Evolutionary conservation across 2,888 invertebrate species (phyloP).

Genomic region (Patella caerulea): DNA sequence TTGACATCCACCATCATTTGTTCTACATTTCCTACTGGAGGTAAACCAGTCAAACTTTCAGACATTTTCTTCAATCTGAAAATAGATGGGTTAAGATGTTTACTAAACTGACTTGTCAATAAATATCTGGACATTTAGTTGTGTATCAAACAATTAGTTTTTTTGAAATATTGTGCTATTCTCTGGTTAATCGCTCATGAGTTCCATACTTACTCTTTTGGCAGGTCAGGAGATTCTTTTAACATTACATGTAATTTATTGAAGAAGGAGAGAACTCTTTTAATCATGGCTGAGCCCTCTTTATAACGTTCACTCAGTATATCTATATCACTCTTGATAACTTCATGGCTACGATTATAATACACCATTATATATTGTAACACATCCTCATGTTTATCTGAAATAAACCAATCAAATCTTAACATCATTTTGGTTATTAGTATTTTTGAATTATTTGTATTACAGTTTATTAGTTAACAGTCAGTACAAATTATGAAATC

Average conservation of each 20-base stretch:
- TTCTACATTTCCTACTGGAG: conserved; percentile 3
- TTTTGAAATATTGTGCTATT: too few species aligned
- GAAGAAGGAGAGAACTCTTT: conserved; percentile 26
- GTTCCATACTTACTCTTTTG: conserved; percentile 15
- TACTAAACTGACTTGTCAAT: too few species aligned
- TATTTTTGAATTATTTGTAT: too few species aligned
- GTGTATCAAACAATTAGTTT: too few species aligned
- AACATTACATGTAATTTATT: conserved; percentile 19
- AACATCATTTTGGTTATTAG: too few species aligned
- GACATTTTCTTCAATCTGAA: too few species aligned
- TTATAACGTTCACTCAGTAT: conserved; percentile 15
- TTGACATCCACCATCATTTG: conserved; percentile 21
- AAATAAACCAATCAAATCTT: neutral
- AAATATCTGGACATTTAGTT: too few species aligned
- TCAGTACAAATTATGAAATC: too few species aligned
- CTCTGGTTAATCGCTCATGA: too few species aligned
- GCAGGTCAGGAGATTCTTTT: conserved; percentile 20
- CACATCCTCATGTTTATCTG: conserved; percentile 20
- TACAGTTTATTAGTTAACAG: too few species aligned
- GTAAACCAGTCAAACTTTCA: neutral
- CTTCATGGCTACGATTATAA: conserved; percentile 5
- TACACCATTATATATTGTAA: conserved; percentile 9
- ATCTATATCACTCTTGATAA: conserved; percentile 11
- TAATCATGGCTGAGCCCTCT: conserved; percentile 27
- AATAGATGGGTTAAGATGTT: too few species aligned